Conservation (phyloP, 2,113 vertebrate genomes). For the Emydocephalus ijimae region DNA sequence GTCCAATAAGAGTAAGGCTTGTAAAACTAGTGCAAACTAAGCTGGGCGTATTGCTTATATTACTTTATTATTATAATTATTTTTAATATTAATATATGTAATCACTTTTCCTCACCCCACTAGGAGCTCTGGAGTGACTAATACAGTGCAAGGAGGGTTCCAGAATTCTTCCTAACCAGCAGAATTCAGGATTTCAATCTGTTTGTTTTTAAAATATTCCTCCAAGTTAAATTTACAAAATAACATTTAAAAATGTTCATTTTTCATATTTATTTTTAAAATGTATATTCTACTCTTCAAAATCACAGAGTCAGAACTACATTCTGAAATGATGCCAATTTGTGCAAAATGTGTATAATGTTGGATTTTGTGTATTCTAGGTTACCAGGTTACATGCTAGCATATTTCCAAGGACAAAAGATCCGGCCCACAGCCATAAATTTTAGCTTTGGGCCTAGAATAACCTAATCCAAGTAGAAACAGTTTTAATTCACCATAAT, state of each 20-base stretch:
- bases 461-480: not conserved
- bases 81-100: not conserved
- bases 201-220: not conserved
- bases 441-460: not conserved
- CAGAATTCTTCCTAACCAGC: not conserved
- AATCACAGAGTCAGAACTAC: not conserved
- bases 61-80: not conserved
- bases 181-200: not conserved
- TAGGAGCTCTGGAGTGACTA: not conserved
- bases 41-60: not conserved
- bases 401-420: not conserved
- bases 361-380: not conserved
- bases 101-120: not conserved
- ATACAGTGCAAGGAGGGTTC: not conserved
- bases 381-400: not conserved
- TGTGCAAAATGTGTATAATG: not conserved
- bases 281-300: not conserved
- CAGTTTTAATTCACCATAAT: not conserved
- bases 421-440: not conserved
- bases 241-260: not conserved
- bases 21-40: not conserved
- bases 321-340: not conserved
- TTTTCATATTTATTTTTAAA: not conserved
- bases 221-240: not conserved
- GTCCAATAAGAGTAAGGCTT: not conserved